Evolutionary conservation across 2,113 vertebrate species (phyloP).

Genomic region (Oreochromis spilurus): DNA sequence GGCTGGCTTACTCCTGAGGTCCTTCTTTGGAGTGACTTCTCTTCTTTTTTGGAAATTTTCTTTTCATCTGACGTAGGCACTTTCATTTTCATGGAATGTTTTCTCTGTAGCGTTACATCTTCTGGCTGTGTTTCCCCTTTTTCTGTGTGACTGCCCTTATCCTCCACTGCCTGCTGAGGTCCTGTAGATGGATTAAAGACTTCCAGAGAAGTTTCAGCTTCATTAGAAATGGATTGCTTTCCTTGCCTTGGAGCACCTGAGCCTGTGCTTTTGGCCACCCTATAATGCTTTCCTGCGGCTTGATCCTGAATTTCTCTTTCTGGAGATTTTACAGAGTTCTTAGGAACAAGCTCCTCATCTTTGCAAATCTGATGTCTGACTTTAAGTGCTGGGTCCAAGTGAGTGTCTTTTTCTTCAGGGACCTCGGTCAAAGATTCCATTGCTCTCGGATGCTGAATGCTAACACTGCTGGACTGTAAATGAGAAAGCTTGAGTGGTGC

Average conservation of each 20-base stretch:
- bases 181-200: not conserved
- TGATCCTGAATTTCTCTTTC: not conserved
- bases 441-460: conserved; percentile 77
- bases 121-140: conserved; percentile 40
- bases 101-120: conserved; percentile 36
- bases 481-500: conserved; percentile 49
- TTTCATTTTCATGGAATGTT: conserved; percentile 25
- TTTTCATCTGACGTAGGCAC: conserved; percentile 19
- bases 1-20: not conserved
- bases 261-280: not conserved
- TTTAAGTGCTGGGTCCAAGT: not conserved
- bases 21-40: conserved; percentile 39
- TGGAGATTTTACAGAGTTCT: not conserved
- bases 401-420: conserved; percentile 84
- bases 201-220: not conserved
- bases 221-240: not conserved
- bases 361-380: not conserved
- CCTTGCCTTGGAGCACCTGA: not conserved
- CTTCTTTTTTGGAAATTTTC: conserved; percentile 41
- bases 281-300: not conserved
- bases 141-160: conserved; percentile 54
- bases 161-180: conserved; percentile 46
- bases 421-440: conserved; percentile 81
- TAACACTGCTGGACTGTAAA: conserved; percentile 69
- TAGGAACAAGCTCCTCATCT: not conserved